phyloP scores from a whole-genome alignment of 2,888 invertebrate species.

The Eupithecia insigniata region DNA sequence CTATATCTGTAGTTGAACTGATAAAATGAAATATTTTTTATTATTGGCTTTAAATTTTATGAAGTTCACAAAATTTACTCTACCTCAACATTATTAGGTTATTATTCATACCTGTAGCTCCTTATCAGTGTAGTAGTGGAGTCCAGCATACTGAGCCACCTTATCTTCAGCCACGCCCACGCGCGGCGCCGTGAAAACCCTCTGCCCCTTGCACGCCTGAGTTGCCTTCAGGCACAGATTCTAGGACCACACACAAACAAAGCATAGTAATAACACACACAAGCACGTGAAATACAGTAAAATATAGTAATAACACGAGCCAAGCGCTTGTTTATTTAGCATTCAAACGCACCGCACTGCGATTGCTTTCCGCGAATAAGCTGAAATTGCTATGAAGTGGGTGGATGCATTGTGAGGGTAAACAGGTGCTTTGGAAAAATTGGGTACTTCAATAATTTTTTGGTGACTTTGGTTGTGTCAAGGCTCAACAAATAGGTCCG shows the following conservation, averaged over 20 bases:
- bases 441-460: background rate
- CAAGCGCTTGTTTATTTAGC: conserved; percentile 58
- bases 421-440: conserved; percentile 3
- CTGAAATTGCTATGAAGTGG: conserved; percentile 48
- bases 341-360: conserved; percentile 54
- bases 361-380: conserved; percentile 59
- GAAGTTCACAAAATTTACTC: background rate
- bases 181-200: conserved; percentile 91
- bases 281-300: conserved; percentile 3
- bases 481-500: background rate
- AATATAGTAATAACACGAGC: conserved; percentile 41
- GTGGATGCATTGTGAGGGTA: conserved; percentile 13
- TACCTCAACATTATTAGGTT: background rate
- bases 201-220: conserved; percentile 93
- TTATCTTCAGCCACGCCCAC: conserved; percentile 96
- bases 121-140: conserved; percentile 97
- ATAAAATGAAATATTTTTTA: too few relatives aligned
- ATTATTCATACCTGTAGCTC: conserved; percentile 88
- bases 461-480: background rate
- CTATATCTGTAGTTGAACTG: background rate
- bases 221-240: conserved; percentile 95
- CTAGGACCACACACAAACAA: conserved; percentile 86
- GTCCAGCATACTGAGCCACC: conserved; percentile 94
- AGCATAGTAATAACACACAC: conserved; percentile 54
- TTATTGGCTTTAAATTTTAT: too few relatives aligned